Percentiles rank a stretch among this genome's conserved stretches.
These are phyloP conservation scores for Oreotrochilus melanogaster DNA, from an alignment of 2,113 vertebrate species.

Conservation along the genomic window DNA sequence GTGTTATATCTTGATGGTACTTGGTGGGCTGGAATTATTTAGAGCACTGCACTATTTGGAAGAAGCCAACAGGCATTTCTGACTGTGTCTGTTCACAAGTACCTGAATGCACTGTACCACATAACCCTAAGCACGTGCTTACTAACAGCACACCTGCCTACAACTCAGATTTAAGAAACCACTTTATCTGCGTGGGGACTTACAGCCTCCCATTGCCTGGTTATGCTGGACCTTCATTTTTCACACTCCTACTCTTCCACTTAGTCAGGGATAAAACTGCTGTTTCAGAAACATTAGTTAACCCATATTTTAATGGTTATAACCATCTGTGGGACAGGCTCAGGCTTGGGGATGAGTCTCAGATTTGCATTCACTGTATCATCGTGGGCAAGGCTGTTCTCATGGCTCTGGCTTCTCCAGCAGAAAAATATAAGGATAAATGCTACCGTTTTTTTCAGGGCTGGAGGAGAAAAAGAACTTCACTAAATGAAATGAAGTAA, in stretches of 20 bases:
- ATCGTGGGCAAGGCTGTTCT: background rate
- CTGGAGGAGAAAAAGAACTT: background rate
- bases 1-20: background rate
- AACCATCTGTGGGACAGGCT: background rate
- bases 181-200: accelerated
- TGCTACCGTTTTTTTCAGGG: background rate
- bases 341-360: background rate
- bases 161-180: background rate
- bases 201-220: background rate
- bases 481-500: background rate
- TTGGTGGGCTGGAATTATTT: background rate
- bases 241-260: background rate
- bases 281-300: background rate
- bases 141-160: background rate
- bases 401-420: background rate
- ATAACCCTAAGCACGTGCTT: background rate
- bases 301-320: background rate
- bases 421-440: background rate
- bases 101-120: background rate
- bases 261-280: background rate
- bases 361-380: background rate
- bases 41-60: background rate
- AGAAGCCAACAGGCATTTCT: background rate
- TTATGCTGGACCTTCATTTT: background rate
- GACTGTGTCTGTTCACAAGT: background rate